Percentiles rank a stretch among this genome's conserved stretches.
These are phyloP conservation scores for Agrochola lota DNA, from an alignment of 2,888 invertebrate genomes.

Conservation along the genomic window DNA sequence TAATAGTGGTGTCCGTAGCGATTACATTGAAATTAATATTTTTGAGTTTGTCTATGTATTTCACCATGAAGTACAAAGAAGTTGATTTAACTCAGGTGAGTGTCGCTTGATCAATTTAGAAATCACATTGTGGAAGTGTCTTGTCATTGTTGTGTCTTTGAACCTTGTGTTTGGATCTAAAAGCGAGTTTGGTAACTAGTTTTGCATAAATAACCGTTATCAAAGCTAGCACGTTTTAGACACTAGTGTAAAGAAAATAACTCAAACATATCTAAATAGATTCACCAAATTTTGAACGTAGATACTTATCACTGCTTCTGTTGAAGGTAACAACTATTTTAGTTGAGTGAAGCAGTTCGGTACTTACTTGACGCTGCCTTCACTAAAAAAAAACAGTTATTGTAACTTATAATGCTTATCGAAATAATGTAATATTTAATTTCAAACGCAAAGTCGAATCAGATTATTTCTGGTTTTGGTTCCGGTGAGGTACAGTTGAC, in stretches of 20 bases:
- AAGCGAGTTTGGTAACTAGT: constrained; percentile 38
- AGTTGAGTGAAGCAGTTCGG: neutral
- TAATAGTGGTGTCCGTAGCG: constrained; percentile 86
- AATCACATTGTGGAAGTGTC: constrained; percentile 44
- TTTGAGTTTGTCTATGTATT: constrained; percentile 85
- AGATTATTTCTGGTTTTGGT: constrained; percentile 29
- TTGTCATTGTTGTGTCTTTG: constrained; percentile 38
- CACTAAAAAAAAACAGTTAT: constrained; percentile 21
- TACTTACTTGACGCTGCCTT: constrained; percentile 12
- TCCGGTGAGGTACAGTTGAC: constrained; percentile 15
- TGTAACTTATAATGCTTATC: constrained; percentile 10
- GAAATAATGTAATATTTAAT: constrained; percentile 31
- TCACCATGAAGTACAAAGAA: constrained; percentile 78
- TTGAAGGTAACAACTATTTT: constrained; percentile 26
- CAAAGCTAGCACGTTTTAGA: neutral
- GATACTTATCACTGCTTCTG: neutral
- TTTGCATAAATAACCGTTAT: constrained; percentile 15
- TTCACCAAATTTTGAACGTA: constrained; percentile 12
- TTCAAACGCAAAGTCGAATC: constrained; percentile 40
- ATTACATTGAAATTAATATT: constrained; percentile 84
- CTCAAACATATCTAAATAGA: neutral
- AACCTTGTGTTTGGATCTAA: constrained; percentile 34
- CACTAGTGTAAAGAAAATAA: constrained; percentile 11
- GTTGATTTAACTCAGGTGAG: constrained; percentile 74
- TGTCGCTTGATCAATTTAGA: constrained; percentile 61